Percentiles rank a stretch among this genome's conserved stretches.
These are phyloP conservation scores for Rhopalosiphum padi DNA, from an alignment of 1,140 invertebrate genomes.

Conservation along the genomic window DNA sequence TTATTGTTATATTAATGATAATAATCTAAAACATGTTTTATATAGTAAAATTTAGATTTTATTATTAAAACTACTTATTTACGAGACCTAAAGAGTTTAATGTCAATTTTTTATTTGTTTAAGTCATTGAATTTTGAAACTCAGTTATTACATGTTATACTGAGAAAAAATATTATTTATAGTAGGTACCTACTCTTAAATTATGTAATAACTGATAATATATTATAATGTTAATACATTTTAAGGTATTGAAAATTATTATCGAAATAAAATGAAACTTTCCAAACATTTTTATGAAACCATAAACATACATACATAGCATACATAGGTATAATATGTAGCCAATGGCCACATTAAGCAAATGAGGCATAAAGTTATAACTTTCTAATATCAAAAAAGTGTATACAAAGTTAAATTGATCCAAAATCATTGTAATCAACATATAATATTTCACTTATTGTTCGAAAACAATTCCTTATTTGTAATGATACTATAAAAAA, in stretches of 20 bases:
- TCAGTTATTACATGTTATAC: not conserved
- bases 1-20: not conserved
- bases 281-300: not conserved
- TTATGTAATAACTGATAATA: not conserved
- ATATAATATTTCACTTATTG: not conserved
- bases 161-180: not conserved
- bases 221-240: not conserved
- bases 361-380: not conserved
- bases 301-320: not conserved
- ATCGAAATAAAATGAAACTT: not conserved
- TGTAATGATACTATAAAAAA: not conserved
- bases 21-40: not conserved
- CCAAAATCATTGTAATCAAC: not conserved
- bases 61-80: not conserved
- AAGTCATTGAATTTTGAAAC: not conserved
- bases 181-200: not conserved
- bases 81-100: not conserved
- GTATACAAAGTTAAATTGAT: not conserved
- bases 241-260: not conserved
- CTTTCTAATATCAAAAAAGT: slow-evolving; percentile 1
- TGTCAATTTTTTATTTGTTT: not conserved
- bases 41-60: not conserved
- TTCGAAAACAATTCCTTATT: not conserved
- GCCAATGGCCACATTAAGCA: not conserved
- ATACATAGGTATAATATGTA: not conserved